Conservation (phyloP, 2,888 invertebrate genomes). For the Syrista parreyssii region DNA sequence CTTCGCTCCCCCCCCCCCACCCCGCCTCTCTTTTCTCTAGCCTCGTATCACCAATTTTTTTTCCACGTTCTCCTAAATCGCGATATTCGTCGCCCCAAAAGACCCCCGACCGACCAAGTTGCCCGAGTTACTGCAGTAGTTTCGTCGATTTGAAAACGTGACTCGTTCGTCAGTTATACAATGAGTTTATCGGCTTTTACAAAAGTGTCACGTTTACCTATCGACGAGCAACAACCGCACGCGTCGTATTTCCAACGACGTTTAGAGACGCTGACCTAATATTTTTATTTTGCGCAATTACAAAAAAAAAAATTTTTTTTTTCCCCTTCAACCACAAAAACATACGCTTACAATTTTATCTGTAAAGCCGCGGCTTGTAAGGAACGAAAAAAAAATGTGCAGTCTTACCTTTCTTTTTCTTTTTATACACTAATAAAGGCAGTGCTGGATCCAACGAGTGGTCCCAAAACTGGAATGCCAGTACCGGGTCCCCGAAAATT, state of each 20-base stretch:
- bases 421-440: too few species aligned
- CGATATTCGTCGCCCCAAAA: not conserved
- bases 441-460: not conserved
- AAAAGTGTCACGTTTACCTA: not conserved
- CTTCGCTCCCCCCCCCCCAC: too few species aligned
- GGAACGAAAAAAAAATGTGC: not conserved
- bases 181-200: not conserved
- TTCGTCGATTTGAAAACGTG: not conserved
- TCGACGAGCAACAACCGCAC: not conserved
- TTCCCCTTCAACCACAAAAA: too few species aligned
- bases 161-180: not conserved
- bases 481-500: not conserved
- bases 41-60: not conserved
- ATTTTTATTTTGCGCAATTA: not conserved
- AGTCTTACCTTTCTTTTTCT: not conserved
- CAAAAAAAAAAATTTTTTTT: too few species aligned
- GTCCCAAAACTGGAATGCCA: not conserved
- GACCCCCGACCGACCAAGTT: not conserved
- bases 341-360: too few species aligned
- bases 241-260: not conserved
- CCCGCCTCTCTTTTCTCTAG: not conserved
- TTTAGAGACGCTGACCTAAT: not conserved
- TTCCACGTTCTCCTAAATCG: not conserved
- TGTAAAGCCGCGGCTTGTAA: not conserved
- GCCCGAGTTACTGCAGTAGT: not conserved